Conservation (phyloP, 2,888 invertebrate genomes). For the Norana najaformis region DNA sequence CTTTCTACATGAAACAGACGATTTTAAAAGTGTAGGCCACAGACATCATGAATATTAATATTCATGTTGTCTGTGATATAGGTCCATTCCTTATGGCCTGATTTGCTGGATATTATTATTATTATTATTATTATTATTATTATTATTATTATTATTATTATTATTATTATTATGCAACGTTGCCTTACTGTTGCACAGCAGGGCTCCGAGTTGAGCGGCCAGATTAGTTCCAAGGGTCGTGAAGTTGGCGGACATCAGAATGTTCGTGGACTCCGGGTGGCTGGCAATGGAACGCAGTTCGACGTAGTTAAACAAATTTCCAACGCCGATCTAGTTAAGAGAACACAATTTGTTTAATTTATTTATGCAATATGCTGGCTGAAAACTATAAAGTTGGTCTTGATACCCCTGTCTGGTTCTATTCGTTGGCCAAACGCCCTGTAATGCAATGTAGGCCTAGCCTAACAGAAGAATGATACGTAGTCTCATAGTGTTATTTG, state of each 20-base stretch:
- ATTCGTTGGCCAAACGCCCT: not conserved
- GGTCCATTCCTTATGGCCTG: not conserved
- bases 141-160: too few species aligned
- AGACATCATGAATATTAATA: too few species aligned
- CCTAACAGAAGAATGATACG: not conserved
- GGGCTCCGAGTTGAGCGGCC: conserved; percentile 24
- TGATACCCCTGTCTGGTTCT: not conserved
- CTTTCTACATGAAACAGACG: not conserved
- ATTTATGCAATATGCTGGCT: not conserved
- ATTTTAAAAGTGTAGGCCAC: not conserved
- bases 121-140: too few species aligned
- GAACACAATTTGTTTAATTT: not conserved
- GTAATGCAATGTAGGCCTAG: not conserved
- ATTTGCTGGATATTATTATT: too few species aligned
- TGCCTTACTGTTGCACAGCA: conserved; percentile 50
- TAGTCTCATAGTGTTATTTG: too few species aligned
- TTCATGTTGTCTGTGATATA: not conserved
- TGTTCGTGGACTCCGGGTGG: conserved; percentile 46
- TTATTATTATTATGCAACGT: too few species aligned
- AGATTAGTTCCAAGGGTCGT: conserved; percentile 28
- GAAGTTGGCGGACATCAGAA: conserved; percentile 35
- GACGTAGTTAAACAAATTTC: conserved; percentile 40
- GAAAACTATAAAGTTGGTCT: not conserved
- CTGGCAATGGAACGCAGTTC: conserved; percentile 53
- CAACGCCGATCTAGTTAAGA: conserved; percentile 36